A percentile compares a stretch with the other conserved stretches of the same genome.
phyloP scores from a whole-genome alignment of 2,888 invertebrate genomes.

The Tinea trinotella region DNA sequence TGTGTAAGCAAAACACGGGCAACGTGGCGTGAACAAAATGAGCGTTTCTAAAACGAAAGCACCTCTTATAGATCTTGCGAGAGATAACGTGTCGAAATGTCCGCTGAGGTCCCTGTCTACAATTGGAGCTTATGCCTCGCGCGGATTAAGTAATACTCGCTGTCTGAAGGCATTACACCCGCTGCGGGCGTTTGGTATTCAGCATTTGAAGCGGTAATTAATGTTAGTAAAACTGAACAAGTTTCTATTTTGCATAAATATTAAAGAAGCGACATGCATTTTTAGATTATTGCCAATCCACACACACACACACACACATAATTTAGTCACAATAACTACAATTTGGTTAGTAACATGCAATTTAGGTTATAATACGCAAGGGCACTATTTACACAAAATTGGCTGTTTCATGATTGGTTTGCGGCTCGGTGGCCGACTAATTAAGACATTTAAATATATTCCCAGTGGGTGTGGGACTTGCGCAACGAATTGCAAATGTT shows the following conservation, averaged over 20 bases:
- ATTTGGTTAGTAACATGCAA: background rate
- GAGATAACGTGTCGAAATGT: conserved; percentile 22
- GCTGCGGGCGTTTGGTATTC: background rate
- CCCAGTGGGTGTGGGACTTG: background rate
- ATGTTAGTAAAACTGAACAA: background rate
- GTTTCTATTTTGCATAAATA: background rate
- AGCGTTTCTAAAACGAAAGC: conserved; percentile 45
- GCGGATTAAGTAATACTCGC: background rate
- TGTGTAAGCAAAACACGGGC: background rate
- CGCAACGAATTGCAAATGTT: conserved; percentile 34
- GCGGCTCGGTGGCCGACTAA: background rate
- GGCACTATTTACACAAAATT: background rate
- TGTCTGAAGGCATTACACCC: background rate
- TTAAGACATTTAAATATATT: background rate
- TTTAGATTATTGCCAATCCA: background rate
- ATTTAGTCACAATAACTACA: background rate
- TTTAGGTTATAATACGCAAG: conserved; percentile 4
- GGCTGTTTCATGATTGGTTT: background rate
- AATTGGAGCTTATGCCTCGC: background rate
- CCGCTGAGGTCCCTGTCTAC: background rate
- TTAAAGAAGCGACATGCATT: conserved; percentile 5
- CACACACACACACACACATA: background rate
- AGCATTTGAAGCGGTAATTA: background rate
- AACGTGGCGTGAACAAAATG: conserved; percentile 30
- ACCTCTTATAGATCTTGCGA: conserved; percentile 32